Evolutionary conservation across 2,113 vertebrate species (phyloP).

Genomic region (Caloenas nicobarica): DNA sequence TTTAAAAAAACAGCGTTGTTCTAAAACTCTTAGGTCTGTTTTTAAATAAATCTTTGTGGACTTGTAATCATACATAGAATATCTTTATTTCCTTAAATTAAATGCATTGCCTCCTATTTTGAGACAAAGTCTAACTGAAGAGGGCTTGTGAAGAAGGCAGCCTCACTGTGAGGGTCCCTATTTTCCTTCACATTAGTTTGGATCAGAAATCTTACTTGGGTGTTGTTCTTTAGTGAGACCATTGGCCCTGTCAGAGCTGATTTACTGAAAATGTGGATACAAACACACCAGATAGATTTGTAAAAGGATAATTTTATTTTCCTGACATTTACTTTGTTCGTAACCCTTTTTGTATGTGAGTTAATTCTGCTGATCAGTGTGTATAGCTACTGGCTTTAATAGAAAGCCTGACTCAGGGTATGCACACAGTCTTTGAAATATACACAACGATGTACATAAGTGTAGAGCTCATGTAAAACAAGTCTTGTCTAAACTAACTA

Average conservation of each 20-base stretch:
- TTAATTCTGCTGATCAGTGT: not conserved
- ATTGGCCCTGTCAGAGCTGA: not conserved
- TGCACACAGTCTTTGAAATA: not conserved
- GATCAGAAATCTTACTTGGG: not conserved
- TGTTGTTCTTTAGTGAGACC: not conserved
- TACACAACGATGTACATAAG: not conserved
- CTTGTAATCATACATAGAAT: not conserved
- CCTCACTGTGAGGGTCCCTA: not conserved
- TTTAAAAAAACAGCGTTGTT: not conserved
- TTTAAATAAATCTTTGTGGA: not conserved
- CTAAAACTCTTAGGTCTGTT: not conserved
- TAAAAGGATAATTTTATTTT: not conserved
- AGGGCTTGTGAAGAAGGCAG: not conserved
- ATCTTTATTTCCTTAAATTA: not conserved
- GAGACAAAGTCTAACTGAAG: not conserved
- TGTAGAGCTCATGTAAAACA: not conserved
- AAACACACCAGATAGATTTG: not conserved
- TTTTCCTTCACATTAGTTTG: not conserved
- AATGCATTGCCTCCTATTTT: not conserved
- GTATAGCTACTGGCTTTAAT: not conserved
- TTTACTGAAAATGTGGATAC: not conserved
- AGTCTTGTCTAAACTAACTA: not conserved
- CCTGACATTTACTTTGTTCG: not conserved
- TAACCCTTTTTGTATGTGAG: not conserved
- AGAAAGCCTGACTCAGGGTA: not conserved